Base-by-base conservation (phyloP, 2,888 invertebrate species). In the Ernsta delagoae region DNA sequence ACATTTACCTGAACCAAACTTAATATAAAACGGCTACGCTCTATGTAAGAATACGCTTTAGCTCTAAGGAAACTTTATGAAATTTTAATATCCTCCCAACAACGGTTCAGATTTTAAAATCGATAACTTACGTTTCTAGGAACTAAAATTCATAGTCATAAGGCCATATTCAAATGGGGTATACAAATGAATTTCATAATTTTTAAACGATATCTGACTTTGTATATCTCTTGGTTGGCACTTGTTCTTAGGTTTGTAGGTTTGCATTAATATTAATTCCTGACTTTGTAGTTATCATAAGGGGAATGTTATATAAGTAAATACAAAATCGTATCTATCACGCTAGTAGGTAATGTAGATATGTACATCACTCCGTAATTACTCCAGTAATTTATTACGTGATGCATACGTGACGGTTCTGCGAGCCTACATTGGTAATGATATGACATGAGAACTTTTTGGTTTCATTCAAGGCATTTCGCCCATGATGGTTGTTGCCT, bases 41-140 rank as follows among this genome's bases (percentile, higher is more conserved):
- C 77, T 82, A 83, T 79, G 79, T 83, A 85, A 83, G 81, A 83
- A 83, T 83, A 83, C 84, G 82, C 83, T 82, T 83, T 81, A 84
- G 81, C 82, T 78, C 77, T 79, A 79, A 70, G 79, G 16, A 78
- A 83, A 85, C 83, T 86, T 87, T 84, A 82, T 87, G 83, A 88
- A 89, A 86, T 83, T 88, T 89, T 89, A 85, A 89, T 88, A 88
- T 83, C 79, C 75, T 76, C 76, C 76, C 77, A 77, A 78, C 77
- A 77, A 80, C 81, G 82, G 79, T 79, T 72, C 74, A 75, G 75
- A 74, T 74, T 81, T 75, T 78, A 78, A 79, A 71, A 72, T 65
- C 69, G 59, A 73, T 63, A 59, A 57, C 11, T 36, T 50, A 48
- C 56, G 61, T 57, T 61, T 48, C 56, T 57, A 62, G 39, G 54